Evolutionary conservation across 2,888 invertebrate species (phyloP).

Genomic region (Latrodectus hesperus): DNA sequence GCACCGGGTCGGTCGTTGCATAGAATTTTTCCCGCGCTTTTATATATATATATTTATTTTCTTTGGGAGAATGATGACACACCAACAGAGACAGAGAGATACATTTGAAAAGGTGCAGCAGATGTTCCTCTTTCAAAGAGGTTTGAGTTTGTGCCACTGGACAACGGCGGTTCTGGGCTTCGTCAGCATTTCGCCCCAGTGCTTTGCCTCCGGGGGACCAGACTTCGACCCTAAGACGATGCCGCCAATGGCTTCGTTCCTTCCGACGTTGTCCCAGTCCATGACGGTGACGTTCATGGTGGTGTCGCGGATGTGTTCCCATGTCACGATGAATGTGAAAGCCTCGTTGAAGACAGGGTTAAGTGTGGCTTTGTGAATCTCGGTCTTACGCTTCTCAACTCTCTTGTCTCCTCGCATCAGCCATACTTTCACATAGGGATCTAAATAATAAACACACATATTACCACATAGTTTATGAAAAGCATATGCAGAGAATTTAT

Average conservation of each 20-base stretch:
- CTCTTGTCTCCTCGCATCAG: slow-evolving; percentile 94
- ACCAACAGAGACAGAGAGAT: slow-evolving; percentile 41
- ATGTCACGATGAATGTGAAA: slow-evolving; percentile 95
- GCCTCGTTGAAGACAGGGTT: slow-evolving; percentile 97
- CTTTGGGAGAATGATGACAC: slow-evolving; percentile 27
- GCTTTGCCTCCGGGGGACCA: slow-evolving; percentile 95
- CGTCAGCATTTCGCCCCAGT: slow-evolving; percentile 99
- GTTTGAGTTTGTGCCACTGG: slow-evolving; percentile 97
- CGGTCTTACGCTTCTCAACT: slow-evolving; percentile 96
- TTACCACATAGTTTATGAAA: no score
- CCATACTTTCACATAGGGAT: slow-evolving; percentile 99
- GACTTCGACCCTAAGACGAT: slow-evolving; percentile 94
- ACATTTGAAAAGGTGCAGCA: background rate
- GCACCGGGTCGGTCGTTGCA: slow-evolving; percentile 53
- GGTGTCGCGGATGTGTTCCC: slow-evolving; percentile 97
- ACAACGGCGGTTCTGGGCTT: slow-evolving; percentile 96
- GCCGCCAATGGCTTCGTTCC: slow-evolving; percentile 93
- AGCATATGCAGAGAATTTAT: no score
- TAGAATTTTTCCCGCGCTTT: slow-evolving; percentile 36
- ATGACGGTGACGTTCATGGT: slow-evolving; percentile 95
- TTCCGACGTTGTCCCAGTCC: slow-evolving; percentile 97
- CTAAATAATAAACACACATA: slow-evolving; percentile 77
- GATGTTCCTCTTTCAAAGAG: slow-evolving; percentile 76
- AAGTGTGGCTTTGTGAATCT: slow-evolving; percentile 83
- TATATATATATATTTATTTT: background rate